Conservation (phyloP, 2,797 vertebrate genomes). For the Acanthurus leucopareius region DNA sequence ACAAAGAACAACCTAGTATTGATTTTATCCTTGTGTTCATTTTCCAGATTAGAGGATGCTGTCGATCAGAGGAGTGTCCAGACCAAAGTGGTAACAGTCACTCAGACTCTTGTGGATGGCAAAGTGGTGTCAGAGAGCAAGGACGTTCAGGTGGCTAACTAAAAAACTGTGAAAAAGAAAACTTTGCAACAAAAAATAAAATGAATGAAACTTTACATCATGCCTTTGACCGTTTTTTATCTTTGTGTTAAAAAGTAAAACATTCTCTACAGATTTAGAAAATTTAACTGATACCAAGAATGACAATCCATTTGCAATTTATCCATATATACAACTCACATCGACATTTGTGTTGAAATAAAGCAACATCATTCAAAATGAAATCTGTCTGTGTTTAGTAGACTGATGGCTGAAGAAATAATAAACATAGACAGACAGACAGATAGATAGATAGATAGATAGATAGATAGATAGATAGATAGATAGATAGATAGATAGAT, state of each 20-base stretch:
- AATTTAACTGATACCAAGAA: too few relatives aligned
- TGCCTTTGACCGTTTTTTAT: not conserved
- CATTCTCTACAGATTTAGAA: not conserved
- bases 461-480: too few relatives aligned
- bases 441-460: too few relatives aligned
- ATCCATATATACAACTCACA: too few relatives aligned
- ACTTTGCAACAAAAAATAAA: conserved; percentile 45
- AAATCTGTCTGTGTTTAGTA: too few relatives aligned
- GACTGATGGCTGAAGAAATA: too few relatives aligned
- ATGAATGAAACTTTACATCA: conserved; percentile 1
- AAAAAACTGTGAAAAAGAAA: not conserved
- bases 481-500: too few relatives aligned
- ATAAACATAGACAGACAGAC: too few relatives aligned
- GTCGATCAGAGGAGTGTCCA: conserved; percentile 68
- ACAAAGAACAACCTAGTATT: not conserved
- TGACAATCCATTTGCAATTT: too few relatives aligned
- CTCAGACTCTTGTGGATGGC: conserved; percentile 88
- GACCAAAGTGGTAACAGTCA: conserved; percentile 87
- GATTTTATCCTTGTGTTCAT: conserved; percentile 3
- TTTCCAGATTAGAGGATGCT: conserved; percentile 86
- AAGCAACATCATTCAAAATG: too few relatives aligned
- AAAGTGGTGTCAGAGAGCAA: conserved; percentile 89
- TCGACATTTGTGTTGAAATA: too few relatives aligned
- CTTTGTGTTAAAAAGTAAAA: not conserved
- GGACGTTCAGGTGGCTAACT: conserved; percentile 48